phyloP scores from a whole-genome alignment of 2,113 vertebrate species.

The Stegostoma tigrinum region DNA sequence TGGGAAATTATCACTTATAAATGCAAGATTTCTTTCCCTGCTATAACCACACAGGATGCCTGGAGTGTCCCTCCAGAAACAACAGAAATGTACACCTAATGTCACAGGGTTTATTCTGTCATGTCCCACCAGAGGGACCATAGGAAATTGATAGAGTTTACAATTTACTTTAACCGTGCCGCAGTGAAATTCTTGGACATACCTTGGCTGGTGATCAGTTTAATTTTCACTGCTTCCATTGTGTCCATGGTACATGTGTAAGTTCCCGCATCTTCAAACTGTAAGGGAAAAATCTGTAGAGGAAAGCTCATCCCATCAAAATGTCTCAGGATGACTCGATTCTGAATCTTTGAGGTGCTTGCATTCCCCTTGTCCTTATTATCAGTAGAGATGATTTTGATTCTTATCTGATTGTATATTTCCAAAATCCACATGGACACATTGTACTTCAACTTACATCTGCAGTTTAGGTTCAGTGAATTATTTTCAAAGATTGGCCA shows the following conservation, averaged over 20 bases:
- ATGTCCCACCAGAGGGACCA: not conserved
- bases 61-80: not conserved
- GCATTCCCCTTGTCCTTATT: not conserved
- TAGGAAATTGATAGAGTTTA: not conserved
- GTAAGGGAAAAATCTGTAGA: not conserved
- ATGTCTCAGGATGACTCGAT: not conserved
- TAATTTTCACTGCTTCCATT: not conserved
- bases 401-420: not conserved
- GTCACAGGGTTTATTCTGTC: not conserved
- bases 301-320: not conserved
- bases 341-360: not conserved
- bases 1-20: not conserved
- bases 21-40: not conserved
- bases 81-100: not conserved
- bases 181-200: not conserved
- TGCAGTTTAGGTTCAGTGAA: not conserved
- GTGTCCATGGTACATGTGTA: not conserved
- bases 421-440: not conserved
- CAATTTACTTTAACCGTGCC: not conserved
- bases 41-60: not conserved
- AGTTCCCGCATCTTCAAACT: constrained; percentile 1
- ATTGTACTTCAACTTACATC: not conserved
- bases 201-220: constrained; percentile 1
- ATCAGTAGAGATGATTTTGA: not conserved
- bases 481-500: not conserved